A percentile compares a stretch with the other conserved stretches of the same genome.
Conservation (phyloP, 2,113 vertebrate genomes). For the Amazona vittata region DNA sequence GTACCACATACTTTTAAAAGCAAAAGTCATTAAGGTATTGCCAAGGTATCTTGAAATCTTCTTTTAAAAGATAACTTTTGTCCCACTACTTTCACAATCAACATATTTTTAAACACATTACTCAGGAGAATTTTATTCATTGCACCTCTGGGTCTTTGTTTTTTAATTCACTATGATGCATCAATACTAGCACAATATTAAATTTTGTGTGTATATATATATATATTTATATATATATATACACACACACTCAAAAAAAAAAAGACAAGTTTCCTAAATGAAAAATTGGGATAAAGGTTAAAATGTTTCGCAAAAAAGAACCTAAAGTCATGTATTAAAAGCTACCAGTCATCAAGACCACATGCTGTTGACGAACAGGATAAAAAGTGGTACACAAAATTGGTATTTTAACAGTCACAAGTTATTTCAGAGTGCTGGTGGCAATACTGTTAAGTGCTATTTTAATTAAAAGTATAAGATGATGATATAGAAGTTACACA, state of each 20-base stretch:
- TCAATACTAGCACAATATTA: background rate
- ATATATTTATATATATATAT: no score
- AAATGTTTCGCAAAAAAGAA: background rate
- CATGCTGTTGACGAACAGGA: background rate
- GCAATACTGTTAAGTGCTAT: background rate
- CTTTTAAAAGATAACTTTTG: background rate
- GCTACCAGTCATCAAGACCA: background rate
- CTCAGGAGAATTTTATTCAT: background rate
- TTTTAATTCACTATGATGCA: background rate
- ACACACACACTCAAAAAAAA: background rate
- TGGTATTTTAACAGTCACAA: background rate
- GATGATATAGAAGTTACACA: background rate
- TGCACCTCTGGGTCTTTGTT: background rate
- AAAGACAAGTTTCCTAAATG: background rate
- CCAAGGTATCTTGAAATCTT: background rate
- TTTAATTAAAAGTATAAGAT: background rate
- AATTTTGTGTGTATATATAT: background rate
- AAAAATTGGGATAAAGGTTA: background rate
- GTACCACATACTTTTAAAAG: slow-evolving; percentile 7
- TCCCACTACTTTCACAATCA: background rate
- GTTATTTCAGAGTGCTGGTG: slow-evolving; percentile 45
- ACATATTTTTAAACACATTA: background rate
- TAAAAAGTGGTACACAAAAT: background rate
- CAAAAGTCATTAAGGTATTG: slow-evolving; percentile 12
- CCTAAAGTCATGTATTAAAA: background rate